Base-by-base conservation (phyloP, 2,888 invertebrate species). In the Agrochola circellaris region DNA sequence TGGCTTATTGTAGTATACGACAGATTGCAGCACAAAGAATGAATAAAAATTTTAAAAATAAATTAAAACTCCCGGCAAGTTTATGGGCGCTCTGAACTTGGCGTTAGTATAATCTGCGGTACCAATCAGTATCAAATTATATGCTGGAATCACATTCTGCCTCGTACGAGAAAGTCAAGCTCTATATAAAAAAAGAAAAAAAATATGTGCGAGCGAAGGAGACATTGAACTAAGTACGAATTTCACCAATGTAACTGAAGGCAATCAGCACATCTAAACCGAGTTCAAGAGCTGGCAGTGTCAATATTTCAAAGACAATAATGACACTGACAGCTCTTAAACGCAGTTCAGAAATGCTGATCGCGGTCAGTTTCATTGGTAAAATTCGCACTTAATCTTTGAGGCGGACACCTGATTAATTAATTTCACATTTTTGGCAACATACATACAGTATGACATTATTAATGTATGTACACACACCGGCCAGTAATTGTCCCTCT, bases 381-480 rank as follows among this genome's bases (percentile, higher is more conserved):
- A 34, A 34, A 34, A 34, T 38, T 38, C 38, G 2, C 34, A 13
- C 38, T 26, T 20, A 38, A 69, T 20, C 3, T 60, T 56, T 5
- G 34, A 1, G 69, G 26, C 15, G 38, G 58, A 8, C 61, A 61
- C 20, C 13, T 5, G 26, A n/a, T 20, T 38, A 38, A 69, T 69
- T 38, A 9, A 69, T 42, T 20, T 42, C 8, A 26, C 69, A 15
- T 23, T 69, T 26, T 61, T 70, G 62, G 26, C 62, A 61, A 62
- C 42, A 20, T 15, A 61, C 38, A 15, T 15, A 61, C 15, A 26
- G 6, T 20, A 42, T 23, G 13, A 62, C 62, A 23, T 9, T 30
- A 70, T 26, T 26, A 26, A 38, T 69, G 0, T 20, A 26, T 58
- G 2, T 60, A 11, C 23, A 34, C 23, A 7, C 23, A 23, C 23